Conservation (phyloP, 2,797 vertebrate genomes). For the Gastrophryne carolinensis region DNA sequence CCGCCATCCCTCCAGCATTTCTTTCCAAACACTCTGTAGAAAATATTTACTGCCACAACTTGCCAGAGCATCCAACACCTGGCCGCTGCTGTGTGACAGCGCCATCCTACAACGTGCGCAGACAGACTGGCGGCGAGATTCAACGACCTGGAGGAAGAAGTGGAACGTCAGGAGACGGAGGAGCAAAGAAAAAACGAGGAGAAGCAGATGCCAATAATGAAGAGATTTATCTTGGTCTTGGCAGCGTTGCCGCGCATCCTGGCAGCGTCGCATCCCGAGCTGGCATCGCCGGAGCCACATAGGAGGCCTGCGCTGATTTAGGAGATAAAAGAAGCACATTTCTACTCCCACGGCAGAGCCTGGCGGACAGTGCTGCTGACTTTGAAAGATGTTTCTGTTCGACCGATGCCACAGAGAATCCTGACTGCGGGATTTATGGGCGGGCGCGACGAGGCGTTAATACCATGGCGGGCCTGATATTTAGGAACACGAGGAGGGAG, state of each 20-base stretch:
- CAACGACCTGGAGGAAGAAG: neutral
- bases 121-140: neutral
- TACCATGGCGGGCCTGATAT: slow-evolving; percentile 33
- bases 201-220: slow-evolving; percentile 34
- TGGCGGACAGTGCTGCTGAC: slow-evolving; percentile 28
- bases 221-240: slow-evolving; percentile 35
- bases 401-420: neutral
- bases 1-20: slow-evolving; percentile 16
- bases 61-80: slow-evolving; percentile 26
- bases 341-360: slow-evolving; percentile 31
- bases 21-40: neutral
- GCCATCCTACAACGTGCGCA: neutral
- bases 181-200: neutral
- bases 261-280: slow-evolving; percentile 4
- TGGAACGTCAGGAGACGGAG: neutral
- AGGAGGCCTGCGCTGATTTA: slow-evolving; percentile 26
- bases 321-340: slow-evolving; percentile 30
- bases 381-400: slow-evolving; percentile 34
- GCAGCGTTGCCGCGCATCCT: neutral
- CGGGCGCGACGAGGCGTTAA: neutral
- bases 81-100: neutral
- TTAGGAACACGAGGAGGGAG: slow-evolving; percentile 11
- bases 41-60: slow-evolving; percentile 2
- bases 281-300: slow-evolving; percentile 6
- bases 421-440: slow-evolving; percentile 28